Percentiles rank a stretch among this genome's conserved stretches.
phyloP scores from a whole-genome alignment of 2,797 vertebrate genomes.

The Arvicola amphibius region DNA sequence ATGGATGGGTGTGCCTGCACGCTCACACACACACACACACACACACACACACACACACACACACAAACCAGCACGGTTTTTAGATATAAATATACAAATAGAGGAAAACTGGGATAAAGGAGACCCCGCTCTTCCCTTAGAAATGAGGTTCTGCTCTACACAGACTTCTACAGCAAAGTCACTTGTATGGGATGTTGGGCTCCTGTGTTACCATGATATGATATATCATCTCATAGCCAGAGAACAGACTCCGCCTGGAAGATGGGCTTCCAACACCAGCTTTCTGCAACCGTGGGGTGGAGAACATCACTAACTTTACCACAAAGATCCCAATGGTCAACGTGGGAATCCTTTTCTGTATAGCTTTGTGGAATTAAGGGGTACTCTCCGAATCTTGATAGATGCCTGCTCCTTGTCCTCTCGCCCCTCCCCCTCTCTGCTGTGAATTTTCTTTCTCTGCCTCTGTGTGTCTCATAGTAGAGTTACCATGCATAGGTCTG shows the following conservation, averaged over 20 bases:
- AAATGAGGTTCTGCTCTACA: background rate
- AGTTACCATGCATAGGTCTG: background rate
- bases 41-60: background rate
- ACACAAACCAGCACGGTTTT: background rate
- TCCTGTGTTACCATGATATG: background rate
- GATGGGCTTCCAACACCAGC: background rate
- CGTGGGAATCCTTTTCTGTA: background rate
- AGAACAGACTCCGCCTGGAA: background rate
- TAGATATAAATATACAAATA: background rate
- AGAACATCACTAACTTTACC: background rate
- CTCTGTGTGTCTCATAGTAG: background rate
- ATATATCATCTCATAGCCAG: background rate
- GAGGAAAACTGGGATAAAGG: background rate
- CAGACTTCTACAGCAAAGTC: background rate
- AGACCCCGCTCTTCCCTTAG: background rate
- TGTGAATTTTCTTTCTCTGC: background rate
- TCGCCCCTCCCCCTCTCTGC: background rate
- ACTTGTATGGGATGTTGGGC: background rate
- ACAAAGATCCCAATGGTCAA: background rate
- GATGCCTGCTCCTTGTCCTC: background rate
- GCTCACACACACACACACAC: background rate
- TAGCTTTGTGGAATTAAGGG: conserved; percentile 24
- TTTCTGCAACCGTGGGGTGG: background rate
- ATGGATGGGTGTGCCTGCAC: too few species aligned
- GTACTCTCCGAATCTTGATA: background rate